A percentile compares a stretch with the other conserved stretches of the same genome.
phyloP scores from a whole-genome alignment of 2,888 invertebrate species.

The Listrodromus nycthemerus region DNA sequence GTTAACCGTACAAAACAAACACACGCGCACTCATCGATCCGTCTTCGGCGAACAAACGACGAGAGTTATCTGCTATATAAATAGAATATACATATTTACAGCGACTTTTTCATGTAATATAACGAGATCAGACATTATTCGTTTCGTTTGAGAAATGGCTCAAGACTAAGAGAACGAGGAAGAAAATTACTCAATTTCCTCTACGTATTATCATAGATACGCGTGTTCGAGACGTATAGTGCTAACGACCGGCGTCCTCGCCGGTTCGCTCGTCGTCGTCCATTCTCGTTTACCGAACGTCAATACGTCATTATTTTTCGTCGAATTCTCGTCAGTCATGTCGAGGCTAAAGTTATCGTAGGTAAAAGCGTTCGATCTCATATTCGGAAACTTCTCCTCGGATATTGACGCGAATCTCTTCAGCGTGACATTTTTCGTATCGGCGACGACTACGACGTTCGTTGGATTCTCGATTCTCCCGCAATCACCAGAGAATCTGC shows the following conservation, averaged over 20 bases:
- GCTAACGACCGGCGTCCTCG: constrained; percentile 42
- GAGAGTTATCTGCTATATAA: constrained; percentile 1
- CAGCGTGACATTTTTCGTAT: constrained; percentile 72
- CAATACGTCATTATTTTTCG: constrained; percentile 56
- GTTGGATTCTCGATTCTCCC: background rate
- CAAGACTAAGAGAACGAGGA: constrained; percentile 4
- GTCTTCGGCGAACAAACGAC: constrained; percentile 9
- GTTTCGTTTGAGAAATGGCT: constrained; percentile 42
- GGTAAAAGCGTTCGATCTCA: constrained; percentile 71
- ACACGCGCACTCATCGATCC: constrained; percentile 42
- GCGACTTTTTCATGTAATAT: constrained; percentile 16
- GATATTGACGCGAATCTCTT: constrained; percentile 74
- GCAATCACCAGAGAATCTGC: constrained; percentile 84
- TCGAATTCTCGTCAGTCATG: constrained; percentile 67
- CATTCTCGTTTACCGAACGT: constrained; percentile 52
- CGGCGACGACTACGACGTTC: constrained; percentile 37
- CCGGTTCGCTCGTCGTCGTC: constrained; percentile 34
- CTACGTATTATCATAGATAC: constrained; percentile 65
- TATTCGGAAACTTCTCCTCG: constrained; percentile 75
- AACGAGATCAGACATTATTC: constrained; percentile 46
- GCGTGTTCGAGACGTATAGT: constrained; percentile 71
- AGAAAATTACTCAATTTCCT: constrained; percentile 2
- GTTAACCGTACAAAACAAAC: constrained; percentile 9
- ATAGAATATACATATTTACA: constrained; percentile 45
- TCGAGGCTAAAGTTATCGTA: constrained; percentile 79